Base-by-base conservation (phyloP, 2,113 vertebrate genomes). In the Potamarius usumacintae region DNA sequence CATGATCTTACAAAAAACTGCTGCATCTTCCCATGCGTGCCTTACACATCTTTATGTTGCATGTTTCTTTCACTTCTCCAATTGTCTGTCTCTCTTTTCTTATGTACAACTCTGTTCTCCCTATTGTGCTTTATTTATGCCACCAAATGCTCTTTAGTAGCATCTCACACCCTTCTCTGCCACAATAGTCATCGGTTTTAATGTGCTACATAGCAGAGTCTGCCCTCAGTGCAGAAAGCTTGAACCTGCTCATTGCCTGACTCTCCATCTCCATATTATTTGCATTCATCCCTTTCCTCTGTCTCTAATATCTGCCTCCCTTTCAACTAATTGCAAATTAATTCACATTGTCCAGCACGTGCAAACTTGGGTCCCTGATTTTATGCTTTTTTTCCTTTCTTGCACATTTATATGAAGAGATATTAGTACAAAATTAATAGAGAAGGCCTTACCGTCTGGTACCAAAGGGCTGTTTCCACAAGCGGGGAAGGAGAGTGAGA, bases 401-500 rank as follows among this genome's bases (percentile, higher is more conserved):
- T 5, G 55, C 34, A 79, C 34, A 78, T 22, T 12, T 34, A 74
- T 48, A 84, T 67, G n/a, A 10, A 84, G 53, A 71, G 42, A 69
- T n/a, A 86, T 52, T 42, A 85, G 74, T 83, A 72, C 57, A 67
- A 62, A 63, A 62, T 34, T 22, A 72, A 76, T 42, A 86, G 79
- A n/a, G 42, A 81, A 87, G 88, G 84, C 34, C 88, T 88, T 88
- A 89, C 88, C 88, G 86, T 80, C 53, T 63, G 53, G 50, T n/a
- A 84, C 72, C 63, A 50, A 60, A 67, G 60, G 48, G 62, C 71
- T 87, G 71, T 71, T 84, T 89, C n/a, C 83, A 91, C 89, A 86
- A 30, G 34, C 81, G 85, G 92, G 89, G 92, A 63, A 90, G 89
- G 92, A 62, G 77, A 90, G 84, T 89, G 87, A 62, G 92, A 92